Evolutionary conservation across 30 jellyfish, hydroid and myxozoan species (phyloP), one percentile per base, ranked within the genome.

Genomic region (Hydractinia symbiolongicarpus): DNA sequence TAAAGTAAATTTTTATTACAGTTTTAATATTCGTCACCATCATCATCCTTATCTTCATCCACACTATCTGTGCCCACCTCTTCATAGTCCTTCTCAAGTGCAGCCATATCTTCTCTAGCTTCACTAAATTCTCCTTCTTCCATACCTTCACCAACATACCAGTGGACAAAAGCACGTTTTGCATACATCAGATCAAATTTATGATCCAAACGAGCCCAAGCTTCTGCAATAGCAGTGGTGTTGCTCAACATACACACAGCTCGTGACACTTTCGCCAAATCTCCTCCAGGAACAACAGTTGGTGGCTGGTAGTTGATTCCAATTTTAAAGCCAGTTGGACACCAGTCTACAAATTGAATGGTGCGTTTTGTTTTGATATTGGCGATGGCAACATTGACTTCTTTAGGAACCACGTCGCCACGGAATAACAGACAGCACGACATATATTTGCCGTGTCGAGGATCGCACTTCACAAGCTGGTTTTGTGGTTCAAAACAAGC

Each of bases 211-310:
- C 44, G 44, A 30, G 44, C 44, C 44, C 44, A 30, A 30, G 44
- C 44, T 30, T 30, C 44, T 30, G 44, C 44, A 30, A 30, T 89
- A 53, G 97, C 97, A 4, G 97, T 89, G 9, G 95, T 89, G 86
- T 89, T 89, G 85, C 95, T 79, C 4, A 89, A 86, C 97, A 89
- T 89, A 81, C 95, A 80, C n/a, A 89, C 97, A n/a, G 97, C 90
- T 20, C 97, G 83, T 71, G 78, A 79, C 17, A 88, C 85, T 73
- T 84, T 84, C 66, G 94, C 88, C 85, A 84, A 77, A 61, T 89
- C 97, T 5, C 95, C 93, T 21, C 97, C 97, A 79, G 91, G 91
- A 7, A 84, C 95, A 30, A 30, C 44, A 30, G 44, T 30, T 30
- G 44, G 44, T 30, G 44, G 44, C 44, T 30, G 44, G 44, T 30